Conservation (phyloP, 53 echinoderm and acorn worm genomes). For the Holothuria leucospilota region DNA sequence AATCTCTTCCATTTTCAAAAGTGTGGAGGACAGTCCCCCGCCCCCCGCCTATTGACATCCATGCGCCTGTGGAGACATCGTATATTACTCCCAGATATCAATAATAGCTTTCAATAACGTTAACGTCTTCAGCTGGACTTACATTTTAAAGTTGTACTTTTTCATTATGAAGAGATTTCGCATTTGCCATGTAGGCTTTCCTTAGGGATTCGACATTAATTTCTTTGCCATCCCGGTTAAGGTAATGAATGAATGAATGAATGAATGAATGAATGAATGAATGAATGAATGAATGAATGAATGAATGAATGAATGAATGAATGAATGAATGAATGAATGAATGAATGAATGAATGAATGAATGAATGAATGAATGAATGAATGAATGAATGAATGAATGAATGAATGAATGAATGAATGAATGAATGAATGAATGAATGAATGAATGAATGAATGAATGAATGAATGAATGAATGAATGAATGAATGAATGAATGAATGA, state of each 20-base stretch:
- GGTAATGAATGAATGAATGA: not conserved
- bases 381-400: not conserved
- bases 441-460: not conserved
- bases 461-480: not conserved
- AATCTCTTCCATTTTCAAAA: too few species aligned
- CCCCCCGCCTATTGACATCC: not conserved
- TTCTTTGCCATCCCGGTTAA: too few species aligned
- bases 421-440: not conserved
- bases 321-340: not conserved
- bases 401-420: not conserved
- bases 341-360: not conserved
- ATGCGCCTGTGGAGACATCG: not conserved
- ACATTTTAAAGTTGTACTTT: too few species aligned
- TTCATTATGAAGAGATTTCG: too few species aligned
- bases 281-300: not conserved
- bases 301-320: not conserved
- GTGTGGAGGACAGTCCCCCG: too few species aligned
- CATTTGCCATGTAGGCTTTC: too few species aligned
- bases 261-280: not conserved
- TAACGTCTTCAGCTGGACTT: too few species aligned
- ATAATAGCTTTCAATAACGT: too few species aligned
- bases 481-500: not conserved
- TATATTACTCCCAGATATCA: too few species aligned
- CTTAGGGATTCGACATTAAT: not conserved
- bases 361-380: not conserved